These are phyloP conservation scores for Scelioninae gen. 1 DNA, from an alignment of 2,888 invertebrate genomes.

Conservation along the genomic window DNA sequence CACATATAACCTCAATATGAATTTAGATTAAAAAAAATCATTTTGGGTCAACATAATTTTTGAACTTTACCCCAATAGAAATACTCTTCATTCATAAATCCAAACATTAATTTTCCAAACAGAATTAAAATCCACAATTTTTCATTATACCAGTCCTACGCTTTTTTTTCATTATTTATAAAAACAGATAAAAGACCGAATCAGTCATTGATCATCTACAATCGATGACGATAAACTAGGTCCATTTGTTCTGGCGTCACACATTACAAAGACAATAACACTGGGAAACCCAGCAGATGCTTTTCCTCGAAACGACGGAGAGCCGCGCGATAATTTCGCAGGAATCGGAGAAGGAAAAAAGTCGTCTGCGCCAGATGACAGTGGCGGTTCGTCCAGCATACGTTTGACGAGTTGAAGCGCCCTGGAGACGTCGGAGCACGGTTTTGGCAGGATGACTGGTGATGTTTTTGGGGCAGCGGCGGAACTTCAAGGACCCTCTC, in stretches of 20 bases:
- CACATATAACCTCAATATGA: too few species aligned
- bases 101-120: too few species aligned
- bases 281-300: slow-evolving; percentile 61
- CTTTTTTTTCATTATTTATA: slow-evolving; percentile 13
- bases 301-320: slow-evolving; percentile 57
- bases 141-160: background rate
- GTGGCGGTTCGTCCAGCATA: slow-evolving; percentile 49
- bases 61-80: too few species aligned
- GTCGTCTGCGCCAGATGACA: slow-evolving; percentile 70
- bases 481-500: slow-evolving; percentile 82
- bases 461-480: slow-evolving; percentile 78
- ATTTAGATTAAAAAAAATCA: too few species aligned
- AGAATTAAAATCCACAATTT: too few species aligned
- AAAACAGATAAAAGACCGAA: background rate
- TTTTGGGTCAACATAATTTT: too few species aligned
- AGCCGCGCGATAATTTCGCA: slow-evolving; percentile 44
- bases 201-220: slow-evolving; percentile 44
- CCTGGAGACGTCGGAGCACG: slow-evolving; percentile 31
- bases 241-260: slow-evolving; percentile 31
- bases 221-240: slow-evolving; percentile 20
- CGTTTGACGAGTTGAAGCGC: slow-evolving; percentile 48
- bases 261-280: slow-evolving; percentile 50
- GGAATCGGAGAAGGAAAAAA: slow-evolving; percentile 42
- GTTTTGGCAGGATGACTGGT: slow-evolving; percentile 68
- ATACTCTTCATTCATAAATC: too few species aligned